Conservation (phyloP, 2,797 vertebrate genomes). For the Sebastes oblongus region DNA sequence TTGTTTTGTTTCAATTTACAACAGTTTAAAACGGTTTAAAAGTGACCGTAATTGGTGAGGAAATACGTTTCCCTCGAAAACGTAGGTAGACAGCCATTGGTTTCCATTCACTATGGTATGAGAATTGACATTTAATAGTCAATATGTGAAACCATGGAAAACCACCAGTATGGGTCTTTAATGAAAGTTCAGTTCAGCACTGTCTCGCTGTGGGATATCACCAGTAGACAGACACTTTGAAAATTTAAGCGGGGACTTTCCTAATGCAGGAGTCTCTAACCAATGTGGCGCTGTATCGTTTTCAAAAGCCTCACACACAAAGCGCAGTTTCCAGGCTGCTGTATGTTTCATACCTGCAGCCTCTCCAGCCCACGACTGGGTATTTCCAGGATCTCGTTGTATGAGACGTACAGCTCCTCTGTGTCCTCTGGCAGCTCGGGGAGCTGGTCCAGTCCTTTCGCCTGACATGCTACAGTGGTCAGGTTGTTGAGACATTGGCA, state of each 20-base stretch:
- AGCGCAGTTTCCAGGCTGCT: background rate
- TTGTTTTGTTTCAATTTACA: too few relatives aligned
- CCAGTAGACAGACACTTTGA: background rate
- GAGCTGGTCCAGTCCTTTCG: constrained; percentile 46
- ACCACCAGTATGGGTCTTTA: background rate
- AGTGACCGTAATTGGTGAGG: too few relatives aligned
- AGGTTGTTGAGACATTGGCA: constrained; percentile 58
- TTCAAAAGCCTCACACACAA: background rate
- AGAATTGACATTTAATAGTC: background rate
- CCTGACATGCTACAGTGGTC: constrained; percentile 49
- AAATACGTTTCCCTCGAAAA: too few relatives aligned
- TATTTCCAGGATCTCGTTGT: constrained; percentile 69
- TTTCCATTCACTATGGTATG: background rate
- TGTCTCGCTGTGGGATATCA: background rate
- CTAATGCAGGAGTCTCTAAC: background rate
- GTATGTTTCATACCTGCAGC: constrained; percentile 43
- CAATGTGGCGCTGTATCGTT: background rate
- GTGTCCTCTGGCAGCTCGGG: constrained; percentile 56
- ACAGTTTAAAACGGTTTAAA: too few relatives aligned
- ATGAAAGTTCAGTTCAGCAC: background rate
- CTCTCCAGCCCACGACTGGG: constrained; percentile 59
- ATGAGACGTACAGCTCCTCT: constrained; percentile 53
- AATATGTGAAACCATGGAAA: background rate
- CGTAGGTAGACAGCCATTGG: background rate
- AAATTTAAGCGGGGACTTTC: background rate